Percentiles rank a stretch among this genome's conserved stretches.
Evolutionary conservation across 2,113 vertebrate genomes (phyloP).

Genomic region (Lagopus muta): DNA sequence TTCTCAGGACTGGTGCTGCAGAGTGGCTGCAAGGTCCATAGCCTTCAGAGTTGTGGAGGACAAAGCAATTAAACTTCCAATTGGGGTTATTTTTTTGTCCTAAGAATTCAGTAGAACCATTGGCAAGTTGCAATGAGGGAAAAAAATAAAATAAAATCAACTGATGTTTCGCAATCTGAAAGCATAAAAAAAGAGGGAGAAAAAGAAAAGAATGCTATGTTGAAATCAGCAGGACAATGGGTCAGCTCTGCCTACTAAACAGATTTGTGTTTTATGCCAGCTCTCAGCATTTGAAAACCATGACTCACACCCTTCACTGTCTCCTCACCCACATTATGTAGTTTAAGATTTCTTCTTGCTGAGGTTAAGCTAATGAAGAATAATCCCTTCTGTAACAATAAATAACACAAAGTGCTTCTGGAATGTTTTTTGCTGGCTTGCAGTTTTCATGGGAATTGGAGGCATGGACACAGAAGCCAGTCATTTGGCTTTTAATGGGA

Average conservation of each 20-base stretch:
- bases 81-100: not conserved
- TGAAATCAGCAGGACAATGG: slow-evolving; percentile 17
- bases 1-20: not conserved
- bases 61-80: not conserved
- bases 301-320: slow-evolving; percentile 12
- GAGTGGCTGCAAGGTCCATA: not conserved
- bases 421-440: not conserved
- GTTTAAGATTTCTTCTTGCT: slow-evolving; percentile 10
- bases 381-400: not conserved
- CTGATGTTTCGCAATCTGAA: not conserved
- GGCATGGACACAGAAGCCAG: not conserved
- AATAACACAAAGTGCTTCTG: not conserved
- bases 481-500: not conserved
- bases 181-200: not conserved
- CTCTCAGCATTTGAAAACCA: slow-evolving; percentile 29
- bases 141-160: not conserved
- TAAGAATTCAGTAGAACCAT: not conserved
- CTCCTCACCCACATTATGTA: not conserved
- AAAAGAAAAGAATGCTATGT: not conserved
- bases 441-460: slow-evolving; percentile 8
- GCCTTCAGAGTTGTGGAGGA: not conserved
- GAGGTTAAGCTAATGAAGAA: not conserved
- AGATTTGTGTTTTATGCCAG: not conserved
- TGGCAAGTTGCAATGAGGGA: not conserved
- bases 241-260: not conserved